Conservation (phyloP, 2,113 vertebrate species). For the Narcine bancroftii region DNA sequence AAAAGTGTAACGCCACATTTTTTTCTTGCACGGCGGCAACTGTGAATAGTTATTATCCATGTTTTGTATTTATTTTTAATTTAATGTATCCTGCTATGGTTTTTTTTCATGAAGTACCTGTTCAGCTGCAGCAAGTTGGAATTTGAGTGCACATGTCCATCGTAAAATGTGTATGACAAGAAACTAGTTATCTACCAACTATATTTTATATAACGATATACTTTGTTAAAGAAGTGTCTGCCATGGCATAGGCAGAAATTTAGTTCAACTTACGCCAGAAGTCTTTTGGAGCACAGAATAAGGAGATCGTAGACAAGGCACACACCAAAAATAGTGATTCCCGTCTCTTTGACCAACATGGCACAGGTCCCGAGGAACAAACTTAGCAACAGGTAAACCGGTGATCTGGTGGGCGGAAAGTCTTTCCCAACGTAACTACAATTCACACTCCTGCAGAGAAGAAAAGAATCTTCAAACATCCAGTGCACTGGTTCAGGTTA, state of each 20-base stretch:
- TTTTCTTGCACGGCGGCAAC: too few relatives aligned
- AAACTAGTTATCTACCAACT: background rate
- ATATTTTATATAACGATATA: background rate
- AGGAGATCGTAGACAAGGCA: conserved; percentile 84
- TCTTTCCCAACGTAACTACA: conserved; percentile 52
- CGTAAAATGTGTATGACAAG: too few relatives aligned
- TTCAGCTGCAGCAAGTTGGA: too few relatives aligned
- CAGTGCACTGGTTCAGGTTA: background rate
- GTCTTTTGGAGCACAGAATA: conserved; percentile 65
- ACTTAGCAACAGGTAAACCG: conserved; percentile 65
- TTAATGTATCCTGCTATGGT: too few relatives aligned
- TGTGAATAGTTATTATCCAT: too few relatives aligned
- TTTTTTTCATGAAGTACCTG: too few relatives aligned
- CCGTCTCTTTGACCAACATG: conserved; percentile 96
- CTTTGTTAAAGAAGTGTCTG: background rate
- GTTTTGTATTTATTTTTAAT: too few relatives aligned
- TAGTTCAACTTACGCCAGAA: conserved; percentile 63
- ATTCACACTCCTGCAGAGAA: conserved; percentile 73
- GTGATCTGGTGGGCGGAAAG: conserved; percentile 65
- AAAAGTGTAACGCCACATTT: too few relatives aligned
- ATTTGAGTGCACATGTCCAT: too few relatives aligned
- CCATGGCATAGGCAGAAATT: background rate
- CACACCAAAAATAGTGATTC: conserved; percentile 88
- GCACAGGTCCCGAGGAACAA: conserved; percentile 83
- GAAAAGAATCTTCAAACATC: background rate